Evolutionary conservation across 1,140 invertebrate species (phyloP), one percentile per base, ranked within the genome.

Genomic region (Leptinotarsa texana): DNA sequence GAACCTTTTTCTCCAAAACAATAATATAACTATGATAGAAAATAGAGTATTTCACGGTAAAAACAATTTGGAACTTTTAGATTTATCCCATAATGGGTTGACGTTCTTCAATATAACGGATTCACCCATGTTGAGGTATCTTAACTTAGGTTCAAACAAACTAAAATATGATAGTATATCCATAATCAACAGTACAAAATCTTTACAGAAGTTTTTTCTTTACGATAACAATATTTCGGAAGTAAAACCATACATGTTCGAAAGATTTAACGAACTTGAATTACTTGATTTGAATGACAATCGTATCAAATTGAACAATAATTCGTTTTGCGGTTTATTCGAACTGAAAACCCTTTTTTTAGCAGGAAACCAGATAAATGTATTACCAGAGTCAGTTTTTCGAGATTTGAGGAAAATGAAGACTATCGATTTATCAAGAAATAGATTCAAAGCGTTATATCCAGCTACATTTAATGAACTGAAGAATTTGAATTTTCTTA

Each of bases 401-500:
- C 68, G 27, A 5, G 69, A 74, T 13, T 67, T 81, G n/a, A 74
- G 57, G 24, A 76, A 73, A 18, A 22, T 83, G 62, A 72, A 73
- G 76, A 61, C 71, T 48, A 75, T 83, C 27, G 81, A 83, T 74
- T 42, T 83, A 21, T 81, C 81, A 0, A 27, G 69, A 11, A 83
- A 83, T 63, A 70, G 73, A 42, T 22, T 83, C 49, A 63, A 73
- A 69, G 17, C 15, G 5, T 63, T 71, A 48, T 33, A 73, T 24
- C 15, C 13, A 42, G 24, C 74, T n/a, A 71, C 68, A 11, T 82
- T 83, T 72, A 22, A 74, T 17, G 74, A 78, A 49, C 69, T 84
- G 49, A 57, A 74, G 13, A 79, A 78, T 77, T 77, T 84, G 65
- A 75, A 83, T 74, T 42, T 74, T 4, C 75, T 84, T 8, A 83